Conservation (phyloP, 2,113 vertebrate species). For the Salvator merianae region DNA sequence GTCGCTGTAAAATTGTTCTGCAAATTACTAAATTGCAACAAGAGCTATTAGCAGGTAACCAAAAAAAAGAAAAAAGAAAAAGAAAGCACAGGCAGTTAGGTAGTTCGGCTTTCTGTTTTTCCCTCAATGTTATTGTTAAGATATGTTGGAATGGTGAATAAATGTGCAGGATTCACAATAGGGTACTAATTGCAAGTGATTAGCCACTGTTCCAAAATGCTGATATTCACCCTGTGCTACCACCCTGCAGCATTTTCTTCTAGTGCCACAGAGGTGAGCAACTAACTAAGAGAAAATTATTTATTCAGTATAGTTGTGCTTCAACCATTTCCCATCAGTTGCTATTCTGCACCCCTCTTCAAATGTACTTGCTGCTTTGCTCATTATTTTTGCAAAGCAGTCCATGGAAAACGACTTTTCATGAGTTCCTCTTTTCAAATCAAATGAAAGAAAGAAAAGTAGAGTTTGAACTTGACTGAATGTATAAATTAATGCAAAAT, state of each 20-base stretch:
- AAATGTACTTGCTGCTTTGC: neutral
- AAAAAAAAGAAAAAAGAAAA: neutral
- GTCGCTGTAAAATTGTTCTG: neutral
- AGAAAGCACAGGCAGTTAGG: neutral
- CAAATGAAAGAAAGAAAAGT: neutral
- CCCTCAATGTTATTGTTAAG: slow-evolving; percentile 21
- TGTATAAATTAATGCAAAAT: neutral
- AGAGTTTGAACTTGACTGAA: neutral
- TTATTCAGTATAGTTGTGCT: neutral
- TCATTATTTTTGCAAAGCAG: slow-evolving; percentile 1
- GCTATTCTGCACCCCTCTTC: neutral
- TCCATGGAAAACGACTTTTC: neutral
- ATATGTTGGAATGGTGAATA: slow-evolving; percentile 20
- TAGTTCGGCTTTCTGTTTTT: neutral
- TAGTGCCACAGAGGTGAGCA: neutral
- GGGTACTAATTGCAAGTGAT: slow-evolving; percentile 26
- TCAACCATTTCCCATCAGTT: neutral
- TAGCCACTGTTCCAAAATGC: slow-evolving; percentile 18
- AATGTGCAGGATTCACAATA: slow-evolving; percentile 26
- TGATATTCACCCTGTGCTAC: neutral
- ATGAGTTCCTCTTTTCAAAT: neutral
- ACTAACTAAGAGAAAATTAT: slow-evolving; percentile 9
- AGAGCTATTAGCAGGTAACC: slow-evolving; percentile 6
- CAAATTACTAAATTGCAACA: slow-evolving; percentile 15
- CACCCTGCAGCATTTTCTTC: neutral